Conservation (phyloP, 1,140 invertebrate genomes). For the Micrasema minimum region DNA sequence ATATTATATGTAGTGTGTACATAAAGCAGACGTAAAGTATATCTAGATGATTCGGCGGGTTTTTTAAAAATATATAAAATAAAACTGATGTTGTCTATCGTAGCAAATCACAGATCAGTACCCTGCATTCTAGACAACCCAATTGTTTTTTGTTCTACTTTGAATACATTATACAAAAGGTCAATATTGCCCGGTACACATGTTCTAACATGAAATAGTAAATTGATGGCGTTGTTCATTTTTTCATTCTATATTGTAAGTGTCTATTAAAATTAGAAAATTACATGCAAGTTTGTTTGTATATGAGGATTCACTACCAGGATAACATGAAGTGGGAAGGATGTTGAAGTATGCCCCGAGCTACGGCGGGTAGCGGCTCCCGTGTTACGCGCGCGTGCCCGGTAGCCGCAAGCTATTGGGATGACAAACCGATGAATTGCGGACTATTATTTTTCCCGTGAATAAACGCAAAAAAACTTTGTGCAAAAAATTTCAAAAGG, state of each 20-base stretch:
- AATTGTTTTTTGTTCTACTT: conserved; percentile 10
- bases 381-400: conserved; percentile 42
- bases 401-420: conserved; percentile 24
- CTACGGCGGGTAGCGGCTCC: conserved; percentile 29
- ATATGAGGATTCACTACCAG: neutral
- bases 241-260: neutral
- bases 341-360: conserved; percentile 17
- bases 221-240: conserved; percentile 9
- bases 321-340: conserved; percentile 24
- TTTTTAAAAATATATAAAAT: no score
- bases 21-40: no score
- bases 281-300: no score
- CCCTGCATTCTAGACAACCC: no score
- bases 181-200: conserved; percentile 26
- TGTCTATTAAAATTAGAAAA: no score
- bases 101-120: no score
- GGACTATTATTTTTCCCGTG: no score
- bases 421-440: neutral
- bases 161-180: conserved; percentile 35
- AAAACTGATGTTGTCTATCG: no score
- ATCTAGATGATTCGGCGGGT: no score
- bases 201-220: conserved; percentile 4
- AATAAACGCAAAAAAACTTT: no score
- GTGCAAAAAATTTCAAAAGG: no score
- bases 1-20: no score